Base-by-base conservation (phyloP, 2,797 vertebrate species). In the Lagodon rhomboides region DNA sequence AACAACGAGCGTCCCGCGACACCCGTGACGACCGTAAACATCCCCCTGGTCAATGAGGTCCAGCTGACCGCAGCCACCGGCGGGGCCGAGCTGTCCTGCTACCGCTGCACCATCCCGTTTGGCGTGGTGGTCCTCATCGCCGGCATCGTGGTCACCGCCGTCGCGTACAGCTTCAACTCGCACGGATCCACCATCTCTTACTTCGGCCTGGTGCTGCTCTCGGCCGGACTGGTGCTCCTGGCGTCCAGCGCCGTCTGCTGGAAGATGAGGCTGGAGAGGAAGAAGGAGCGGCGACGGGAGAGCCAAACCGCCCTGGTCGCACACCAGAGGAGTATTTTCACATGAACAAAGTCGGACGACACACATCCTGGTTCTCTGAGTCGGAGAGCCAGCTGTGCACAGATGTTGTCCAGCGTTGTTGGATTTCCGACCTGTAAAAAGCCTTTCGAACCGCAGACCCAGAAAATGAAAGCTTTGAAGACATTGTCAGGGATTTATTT, bases 121-220 rank as follows among this genome's bases (percentile, higher is more conserved):
- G 97, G 97, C 0, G 96, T 99, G 89, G 97, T 99, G 72, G 95
- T 98, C 71, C 96, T 99, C 50, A 98, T 99, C 8, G 95, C 97
- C 0, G 98, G 98, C 27, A 75, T 96, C 0, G 98, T 98, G 85
- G 98, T 98, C 82, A 99, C 98, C 0, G 95, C 96, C 0, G 97
- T 99, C 79, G 98, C 98, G 0, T 99, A 99, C 93, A 97, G 95
- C 94, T 99, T 99, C 94, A 98, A 99, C 87, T 97, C 98, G 0
- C 98, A 99, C 0, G 98, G 98, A 3, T 99, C 98, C 63, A 97
- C 97, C 93, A 99, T 99, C 94, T 98, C 97, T 0, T 97, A 98
- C 84, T 94, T 99, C 0, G 98, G 98, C 43, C 93, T 99, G 92
- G 96, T 97, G 77, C 95, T 99, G 27, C 94, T 99, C 34, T 97